phyloP scores from a whole-genome alignment of 2,888 invertebrate species.

The Athalia cordata region DNA sequence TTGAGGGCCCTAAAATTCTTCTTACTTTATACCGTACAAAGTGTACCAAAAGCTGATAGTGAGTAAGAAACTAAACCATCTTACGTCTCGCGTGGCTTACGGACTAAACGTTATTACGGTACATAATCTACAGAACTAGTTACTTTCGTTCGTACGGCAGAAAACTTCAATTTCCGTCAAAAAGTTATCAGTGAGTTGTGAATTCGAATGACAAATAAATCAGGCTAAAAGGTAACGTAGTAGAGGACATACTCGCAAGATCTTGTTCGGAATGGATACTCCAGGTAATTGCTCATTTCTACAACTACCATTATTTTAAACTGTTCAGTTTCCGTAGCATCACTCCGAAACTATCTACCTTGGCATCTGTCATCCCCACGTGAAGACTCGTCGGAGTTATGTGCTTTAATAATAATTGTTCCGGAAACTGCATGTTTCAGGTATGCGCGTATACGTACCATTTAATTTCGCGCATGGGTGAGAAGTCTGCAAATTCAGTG shows the following conservation, averaged over 20 bases:
- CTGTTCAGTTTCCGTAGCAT: neutral
- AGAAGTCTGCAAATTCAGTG: constrained; percentile 25
- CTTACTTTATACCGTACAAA: neutral
- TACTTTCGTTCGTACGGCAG: too few species aligned
- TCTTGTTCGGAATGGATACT: too few species aligned
- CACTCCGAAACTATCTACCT: neutral
- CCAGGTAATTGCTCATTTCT: neutral
- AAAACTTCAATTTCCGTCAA: too few species aligned
- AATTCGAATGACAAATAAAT: too few species aligned
- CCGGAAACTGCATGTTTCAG: too few species aligned
- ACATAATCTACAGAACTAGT: too few species aligned
- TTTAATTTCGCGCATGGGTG: constrained; percentile 13
- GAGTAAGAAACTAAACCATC: too few species aligned
- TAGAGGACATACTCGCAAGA: too few species aligned
- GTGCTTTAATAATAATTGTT: neutral
- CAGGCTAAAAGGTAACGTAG: too few species aligned
- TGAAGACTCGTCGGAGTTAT: constrained; percentile 13
- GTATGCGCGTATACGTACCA: neutral
- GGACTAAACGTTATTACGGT: too few species aligned
- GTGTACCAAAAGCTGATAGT: neutral
- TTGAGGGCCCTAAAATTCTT: constrained; percentile 13
- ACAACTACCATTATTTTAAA: constrained; percentile 7
- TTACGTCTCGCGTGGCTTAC: too few species aligned
- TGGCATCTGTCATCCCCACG: constrained; percentile 13
- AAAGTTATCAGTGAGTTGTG: too few species aligned